Evolutionary conservation across 2,113 vertebrate genomes (phyloP).

Genomic region (Meriones unguiculatus): DNA sequence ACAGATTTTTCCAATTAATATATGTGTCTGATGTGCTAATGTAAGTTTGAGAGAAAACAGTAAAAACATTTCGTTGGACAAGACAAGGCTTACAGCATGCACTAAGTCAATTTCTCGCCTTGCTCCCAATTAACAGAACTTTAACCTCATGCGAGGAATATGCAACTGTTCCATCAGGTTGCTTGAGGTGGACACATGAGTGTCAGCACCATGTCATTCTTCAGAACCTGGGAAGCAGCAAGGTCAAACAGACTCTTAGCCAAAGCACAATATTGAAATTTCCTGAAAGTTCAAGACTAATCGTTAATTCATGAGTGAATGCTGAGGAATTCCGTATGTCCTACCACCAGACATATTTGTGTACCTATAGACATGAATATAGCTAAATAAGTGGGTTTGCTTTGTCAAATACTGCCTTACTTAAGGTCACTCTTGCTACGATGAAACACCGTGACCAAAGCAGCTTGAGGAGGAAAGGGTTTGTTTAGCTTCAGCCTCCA

Average conservation of each 20-base stretch:
- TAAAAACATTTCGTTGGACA: not conserved
- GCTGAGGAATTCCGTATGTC: constrained; percentile 51
- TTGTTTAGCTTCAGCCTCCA: not conserved
- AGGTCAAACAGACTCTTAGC: constrained; percentile 38
- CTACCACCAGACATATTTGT: constrained; percentile 30
- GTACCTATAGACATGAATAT: constrained; percentile 13
- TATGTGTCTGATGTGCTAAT: not conserved
- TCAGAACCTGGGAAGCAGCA: constrained; percentile 28
- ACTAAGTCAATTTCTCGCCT: not conserved
- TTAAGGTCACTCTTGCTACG: not conserved
- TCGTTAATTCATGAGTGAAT: constrained; percentile 55
- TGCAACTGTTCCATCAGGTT: not conserved
- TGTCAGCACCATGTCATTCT: constrained; percentile 48
- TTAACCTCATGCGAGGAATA: not conserved
- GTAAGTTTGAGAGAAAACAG: not conserved
- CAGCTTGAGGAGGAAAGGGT: not conserved
- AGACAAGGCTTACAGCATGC: not conserved
- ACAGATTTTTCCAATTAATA: not conserved
- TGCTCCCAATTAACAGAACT: not conserved
- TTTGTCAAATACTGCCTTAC: constrained; percentile 5
- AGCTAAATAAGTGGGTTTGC: constrained; percentile 34
- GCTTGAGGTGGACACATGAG: constrained; percentile 50
- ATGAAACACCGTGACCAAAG: not conserved
- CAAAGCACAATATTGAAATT: constrained; percentile 55
- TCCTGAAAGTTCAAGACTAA: constrained; percentile 44